Evolutionary conservation across 2,888 invertebrate genomes (phyloP), one percentile per base, ranked within the genome.

Genomic region (Dicycla oo): DNA sequence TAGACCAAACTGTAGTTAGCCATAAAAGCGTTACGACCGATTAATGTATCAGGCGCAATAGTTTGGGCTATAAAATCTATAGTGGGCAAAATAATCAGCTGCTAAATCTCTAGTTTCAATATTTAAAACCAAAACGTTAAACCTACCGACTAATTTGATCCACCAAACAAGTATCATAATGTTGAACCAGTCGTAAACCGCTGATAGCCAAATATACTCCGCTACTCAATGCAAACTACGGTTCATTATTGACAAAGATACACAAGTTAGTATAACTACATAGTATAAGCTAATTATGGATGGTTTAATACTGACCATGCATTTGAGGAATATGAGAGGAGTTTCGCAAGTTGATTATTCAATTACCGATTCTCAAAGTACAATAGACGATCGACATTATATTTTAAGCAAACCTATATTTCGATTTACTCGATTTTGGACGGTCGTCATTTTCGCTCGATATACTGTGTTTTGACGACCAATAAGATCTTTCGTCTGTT

Each of bases 171-270:
- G 34, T 47, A 73, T 43, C 20, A 30, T 73, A 57, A 7, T 45
- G 58, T 51, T 58, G 40, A 58, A 73, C 23, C 58, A 38, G 8
- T 45, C 30, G 30, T 23, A 47, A 72, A 54, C 53, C 53, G 51
- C 75, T 47, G 45, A 75, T 64, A 54, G 5, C 45, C 30, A 8
- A 54, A 49, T 63, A 30, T 11, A 54, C 18, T 30, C 53, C n/a
- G 15, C 34, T n/a, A 30, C 64, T 54, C 26, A 38, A 54, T 63
- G 1, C n/a, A n/a, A 10, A 20, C 75, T n/a, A 45, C 18, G n/a
- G 20, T 51, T n/a, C n/a, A 45, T 43, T 51, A 51, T 58, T 58
- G 15, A 30, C 30, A 30, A 65, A 38, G 47, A 20, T 58, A 43
- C 43, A 43, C 26, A 26, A 58, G 26, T 53, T 26, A 15, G 26